These are phyloP conservation scores for Hirundo rustica DNA, from an alignment of 2,797 vertebrate genomes.

Conservation along the genomic window DNA sequence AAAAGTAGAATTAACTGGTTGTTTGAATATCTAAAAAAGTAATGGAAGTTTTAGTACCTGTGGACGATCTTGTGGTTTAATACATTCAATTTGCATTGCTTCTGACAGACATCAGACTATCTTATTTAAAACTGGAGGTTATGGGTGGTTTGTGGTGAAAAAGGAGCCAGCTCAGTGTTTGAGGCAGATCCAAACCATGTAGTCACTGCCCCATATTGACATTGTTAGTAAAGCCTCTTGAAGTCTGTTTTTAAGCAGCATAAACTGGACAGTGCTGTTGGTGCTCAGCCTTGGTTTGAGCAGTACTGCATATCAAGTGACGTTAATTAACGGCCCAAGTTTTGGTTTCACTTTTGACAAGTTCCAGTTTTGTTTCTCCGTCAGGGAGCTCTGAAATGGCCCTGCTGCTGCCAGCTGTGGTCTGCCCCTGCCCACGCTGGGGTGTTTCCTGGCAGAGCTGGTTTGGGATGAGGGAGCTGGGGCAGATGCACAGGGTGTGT, in stretches of 20 bases:
- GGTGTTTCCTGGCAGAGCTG: neutral
- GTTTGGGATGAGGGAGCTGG: neutral
- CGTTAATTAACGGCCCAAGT: accelerated
- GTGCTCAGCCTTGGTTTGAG: neutral
- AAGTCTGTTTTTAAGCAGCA: neutral
- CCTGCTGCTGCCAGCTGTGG: neutral
- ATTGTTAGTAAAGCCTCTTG: accelerated
- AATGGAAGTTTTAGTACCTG: neutral
- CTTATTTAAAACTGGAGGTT: neutral
- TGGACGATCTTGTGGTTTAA: neutral
- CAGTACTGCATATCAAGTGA: no score
- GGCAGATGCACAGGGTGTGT: accelerated
- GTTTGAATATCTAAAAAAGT: neutral
- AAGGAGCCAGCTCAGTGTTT: neutral
- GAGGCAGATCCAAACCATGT: neutral
- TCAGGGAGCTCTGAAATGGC: neutral
- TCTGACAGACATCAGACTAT: neutral
- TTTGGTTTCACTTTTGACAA: neutral
- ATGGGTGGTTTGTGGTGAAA: neutral
- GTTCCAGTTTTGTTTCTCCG: accelerated
- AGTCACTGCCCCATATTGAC: neutral
- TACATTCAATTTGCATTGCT: neutral
- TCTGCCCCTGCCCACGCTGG: accelerated
- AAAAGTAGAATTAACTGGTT: neutral
- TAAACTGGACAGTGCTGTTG: neutral